Evolutionary conservation across 2,797 vertebrate species (phyloP).

Genomic region (Lepus oiostolus): DNA sequence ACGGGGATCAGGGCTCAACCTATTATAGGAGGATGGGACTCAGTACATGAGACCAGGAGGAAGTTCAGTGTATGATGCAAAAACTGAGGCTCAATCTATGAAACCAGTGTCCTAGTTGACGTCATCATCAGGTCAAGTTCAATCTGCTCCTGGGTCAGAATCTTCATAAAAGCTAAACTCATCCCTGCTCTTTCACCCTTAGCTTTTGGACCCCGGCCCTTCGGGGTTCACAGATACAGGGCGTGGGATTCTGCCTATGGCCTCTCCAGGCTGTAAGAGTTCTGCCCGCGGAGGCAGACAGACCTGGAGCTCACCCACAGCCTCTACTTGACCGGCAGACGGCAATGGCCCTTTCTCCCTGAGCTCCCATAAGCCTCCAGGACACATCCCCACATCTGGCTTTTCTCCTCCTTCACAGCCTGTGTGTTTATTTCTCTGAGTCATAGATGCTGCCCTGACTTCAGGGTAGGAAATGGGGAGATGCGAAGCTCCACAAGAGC

Average conservation of each 20-base stretch:
- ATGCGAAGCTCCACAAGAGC: background rate
- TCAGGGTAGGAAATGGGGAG: background rate
- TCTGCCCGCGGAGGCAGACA: too few relatives aligned
- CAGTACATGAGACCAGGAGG: background rate
- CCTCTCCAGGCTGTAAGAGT: background rate
- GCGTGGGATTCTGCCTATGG: background rate
- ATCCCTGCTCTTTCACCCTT: background rate
- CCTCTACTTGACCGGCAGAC: background rate
- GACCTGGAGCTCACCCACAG: background rate
- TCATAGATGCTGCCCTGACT: background rate
- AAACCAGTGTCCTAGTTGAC: background rate
- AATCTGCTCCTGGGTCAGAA: background rate
- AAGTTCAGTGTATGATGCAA: background rate
- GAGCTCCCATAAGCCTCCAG: background rate
- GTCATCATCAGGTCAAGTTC: background rate
- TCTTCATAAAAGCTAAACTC: background rate
- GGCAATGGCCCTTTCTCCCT: background rate
- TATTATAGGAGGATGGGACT: background rate
- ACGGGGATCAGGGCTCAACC: background rate
- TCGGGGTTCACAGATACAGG: background rate
- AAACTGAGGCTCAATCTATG: background rate
- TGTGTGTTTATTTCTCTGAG: background rate
- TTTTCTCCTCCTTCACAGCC: background rate
- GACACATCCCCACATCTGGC: background rate
- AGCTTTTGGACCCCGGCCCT: background rate